Evolutionary conservation across 2,888 invertebrate genomes (phyloP).

Genomic region (Hirtodrosophila confusa): DNA sequence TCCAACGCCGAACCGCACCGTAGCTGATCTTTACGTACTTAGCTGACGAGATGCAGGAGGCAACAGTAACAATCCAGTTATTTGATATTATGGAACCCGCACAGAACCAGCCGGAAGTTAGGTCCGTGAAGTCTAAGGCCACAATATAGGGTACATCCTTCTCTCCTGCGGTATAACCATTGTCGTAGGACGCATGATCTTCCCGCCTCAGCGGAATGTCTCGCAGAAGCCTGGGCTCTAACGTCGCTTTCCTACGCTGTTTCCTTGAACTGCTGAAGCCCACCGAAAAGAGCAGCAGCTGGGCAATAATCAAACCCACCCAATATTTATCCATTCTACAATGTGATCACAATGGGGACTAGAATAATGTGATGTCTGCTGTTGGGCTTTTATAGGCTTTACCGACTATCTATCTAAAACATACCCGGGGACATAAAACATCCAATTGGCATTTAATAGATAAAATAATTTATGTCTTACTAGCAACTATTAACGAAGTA

Average conservation of each 20-base stretch:
- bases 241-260: too few species aligned
- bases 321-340: not conserved
- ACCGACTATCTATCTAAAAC: too few species aligned
- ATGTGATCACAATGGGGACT: not conserved
- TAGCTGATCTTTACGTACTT: constrained; percentile 21
- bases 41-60: constrained; percentile 30
- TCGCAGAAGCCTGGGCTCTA: constrained; percentile 11
- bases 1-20: constrained; percentile 3
- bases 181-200: not conserved
- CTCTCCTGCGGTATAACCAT: constrained; percentile 8
- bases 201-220: constrained; percentile 10
- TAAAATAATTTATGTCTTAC: too few species aligned
- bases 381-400: not conserved
- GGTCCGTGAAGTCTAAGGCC: constrained; percentile 23
- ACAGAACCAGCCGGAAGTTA: constrained; percentile 26
- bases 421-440: too few species aligned
- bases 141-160: constrained; percentile 25
- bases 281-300: not conserved
- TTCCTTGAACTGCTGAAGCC: too few species aligned
- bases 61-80: constrained; percentile 40
- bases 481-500: too few species aligned
- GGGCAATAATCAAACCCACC: not conserved
- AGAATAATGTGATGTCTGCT: not conserved
- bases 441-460: too few species aligned
- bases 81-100: constrained; percentile 26